phyloP scores from a whole-genome alignment of 2,113 vertebrate species.

The Eulemur rufifrons region DNA sequence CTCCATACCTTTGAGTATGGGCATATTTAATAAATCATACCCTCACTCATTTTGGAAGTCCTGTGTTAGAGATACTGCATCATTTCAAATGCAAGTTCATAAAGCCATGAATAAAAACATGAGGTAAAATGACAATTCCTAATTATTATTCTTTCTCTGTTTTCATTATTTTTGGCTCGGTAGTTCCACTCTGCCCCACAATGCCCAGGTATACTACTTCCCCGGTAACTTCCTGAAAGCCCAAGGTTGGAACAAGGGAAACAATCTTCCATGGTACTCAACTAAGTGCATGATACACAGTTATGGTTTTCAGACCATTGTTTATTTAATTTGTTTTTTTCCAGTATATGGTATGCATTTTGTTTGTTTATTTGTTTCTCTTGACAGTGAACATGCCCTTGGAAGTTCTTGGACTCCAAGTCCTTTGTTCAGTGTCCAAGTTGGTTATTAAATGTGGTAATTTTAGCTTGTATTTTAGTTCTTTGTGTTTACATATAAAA shows the following conservation, averaged over 20 bases:
- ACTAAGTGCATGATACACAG: slow-evolving; percentile 68
- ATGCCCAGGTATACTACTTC: slow-evolving; percentile 94
- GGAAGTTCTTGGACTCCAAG: background rate
- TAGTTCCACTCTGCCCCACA: slow-evolving; percentile 91
- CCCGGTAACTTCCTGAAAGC: slow-evolving; percentile 93
- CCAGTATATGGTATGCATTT: rapidly evolving
- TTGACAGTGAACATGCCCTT: background rate
- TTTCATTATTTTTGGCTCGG: slow-evolving; percentile 84
- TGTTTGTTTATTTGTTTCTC: background rate
- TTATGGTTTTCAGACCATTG: background rate
- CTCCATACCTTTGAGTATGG: background rate
- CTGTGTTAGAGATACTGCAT: background rate
- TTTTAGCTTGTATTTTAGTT: slow-evolving; percentile 54
- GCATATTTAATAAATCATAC: background rate
- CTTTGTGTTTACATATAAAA: slow-evolving; percentile 14
- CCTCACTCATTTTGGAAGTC: background rate
- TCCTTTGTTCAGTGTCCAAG: background rate
- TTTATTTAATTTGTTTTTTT: background rate
- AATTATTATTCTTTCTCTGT: background rate
- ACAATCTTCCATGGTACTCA: slow-evolving; percentile 89
- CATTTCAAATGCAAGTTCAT: background rate
- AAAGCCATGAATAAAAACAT: background rate
- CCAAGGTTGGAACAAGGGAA: slow-evolving; percentile 84
- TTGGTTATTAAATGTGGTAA: slow-evolving; percentile 14
- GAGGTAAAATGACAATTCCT: background rate